A percentile compares a stretch with the other conserved stretches of the same genome.
Evolutionary conservation across 1,140 invertebrate species (phyloP).

Genomic region (Piezodorus guildinii): DNA sequence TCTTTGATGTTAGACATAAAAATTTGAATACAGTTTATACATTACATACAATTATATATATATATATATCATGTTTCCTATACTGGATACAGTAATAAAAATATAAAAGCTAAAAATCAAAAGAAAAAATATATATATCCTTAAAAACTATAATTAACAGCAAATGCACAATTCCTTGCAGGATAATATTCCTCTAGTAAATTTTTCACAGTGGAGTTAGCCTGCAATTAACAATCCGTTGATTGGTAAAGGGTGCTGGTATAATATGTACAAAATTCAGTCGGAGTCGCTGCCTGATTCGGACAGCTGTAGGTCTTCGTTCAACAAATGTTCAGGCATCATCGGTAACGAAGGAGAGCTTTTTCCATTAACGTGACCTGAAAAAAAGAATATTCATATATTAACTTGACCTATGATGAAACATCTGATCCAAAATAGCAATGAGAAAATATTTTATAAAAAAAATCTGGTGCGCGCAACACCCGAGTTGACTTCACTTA

Average conservation of each 20-base stretch:
- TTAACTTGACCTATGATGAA: too few species aligned
- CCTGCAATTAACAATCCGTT: background rate
- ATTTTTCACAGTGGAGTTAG: background rate
- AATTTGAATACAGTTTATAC: constrained; percentile 8
- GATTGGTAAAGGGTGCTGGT: background rate
- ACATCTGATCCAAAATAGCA: too few species aligned
- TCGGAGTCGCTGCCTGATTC: constrained; percentile 26
- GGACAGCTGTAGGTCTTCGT: constrained; percentile 26
- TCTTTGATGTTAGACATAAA: constrained; percentile 8
- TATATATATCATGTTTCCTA: constrained; percentile 7
- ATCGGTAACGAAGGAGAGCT: constrained; percentile 21
- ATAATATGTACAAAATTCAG: constrained; percentile 18
- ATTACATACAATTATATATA: constrained; percentile 2
- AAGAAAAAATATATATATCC: constrained; percentile 2
- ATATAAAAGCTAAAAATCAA: constrained; percentile 6
- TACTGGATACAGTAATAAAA: constrained; percentile 4
- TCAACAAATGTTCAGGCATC: constrained; percentile 22
- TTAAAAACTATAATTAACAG: constrained; percentile 11
- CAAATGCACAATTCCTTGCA: constrained; percentile 5
- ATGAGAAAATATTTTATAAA: too few species aligned
- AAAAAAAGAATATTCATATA: constrained; percentile 17
- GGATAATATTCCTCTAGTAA: background rate
- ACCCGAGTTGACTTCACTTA: too few species aligned
- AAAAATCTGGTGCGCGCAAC: too few species aligned
- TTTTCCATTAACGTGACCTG: constrained; percentile 27